These are phyloP conservation scores for Athalia rosae DNA, from an alignment of 2,888 invertebrate genomes.

Conservation along the genomic window DNA sequence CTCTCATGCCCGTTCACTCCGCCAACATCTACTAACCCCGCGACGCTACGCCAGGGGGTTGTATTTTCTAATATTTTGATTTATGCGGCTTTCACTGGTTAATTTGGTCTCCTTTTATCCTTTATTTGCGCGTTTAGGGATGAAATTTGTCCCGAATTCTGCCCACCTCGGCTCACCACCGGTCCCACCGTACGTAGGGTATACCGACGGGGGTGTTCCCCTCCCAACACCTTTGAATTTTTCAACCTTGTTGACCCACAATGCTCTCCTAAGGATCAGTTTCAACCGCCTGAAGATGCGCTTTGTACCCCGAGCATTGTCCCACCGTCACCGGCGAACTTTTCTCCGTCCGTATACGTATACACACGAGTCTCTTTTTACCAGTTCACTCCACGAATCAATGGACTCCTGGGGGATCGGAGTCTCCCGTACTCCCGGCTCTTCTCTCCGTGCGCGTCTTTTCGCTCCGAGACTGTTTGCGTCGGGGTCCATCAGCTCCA, in stretches of 20 bases:
- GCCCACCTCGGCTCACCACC: slow-evolving; percentile 1
- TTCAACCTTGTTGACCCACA: slow-evolving; percentile 44
- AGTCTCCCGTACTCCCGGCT: neutral
- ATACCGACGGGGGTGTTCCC: slow-evolving; percentile 33
- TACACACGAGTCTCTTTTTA: too few species aligned
- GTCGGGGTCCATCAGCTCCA: slow-evolving; percentile 39
- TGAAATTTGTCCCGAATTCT: slow-evolving; percentile 65
- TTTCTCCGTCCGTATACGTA: neutral
- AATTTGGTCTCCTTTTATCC: slow-evolving; percentile 69
- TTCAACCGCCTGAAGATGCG: slow-evolving; percentile 44
- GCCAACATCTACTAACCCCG: slow-evolving; percentile 53
- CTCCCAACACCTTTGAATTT: slow-evolving; percentile 35
- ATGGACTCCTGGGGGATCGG: slow-evolving; percentile 44
- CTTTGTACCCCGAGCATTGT: slow-evolving; percentile 37
- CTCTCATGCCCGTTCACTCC: slow-evolving; percentile 52
- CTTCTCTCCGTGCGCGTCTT: neutral
- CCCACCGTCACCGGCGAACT: slow-evolving; percentile 34
- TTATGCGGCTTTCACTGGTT: slow-evolving; percentile 71
- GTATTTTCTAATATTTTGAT: slow-evolving; percentile 72
- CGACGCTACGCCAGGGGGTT: slow-evolving; percentile 21
- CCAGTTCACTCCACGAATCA: slow-evolving; percentile 27
- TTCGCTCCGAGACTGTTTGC: slow-evolving; percentile 22
- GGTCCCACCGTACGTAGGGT: neutral
- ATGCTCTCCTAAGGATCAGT: slow-evolving; percentile 45
- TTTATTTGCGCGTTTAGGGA: slow-evolving; percentile 70